Evolutionary conservation across 2,888 invertebrate genomes (phyloP), one percentile per base, ranked within the genome.

Genomic region (Dynastes grantii): DNA sequence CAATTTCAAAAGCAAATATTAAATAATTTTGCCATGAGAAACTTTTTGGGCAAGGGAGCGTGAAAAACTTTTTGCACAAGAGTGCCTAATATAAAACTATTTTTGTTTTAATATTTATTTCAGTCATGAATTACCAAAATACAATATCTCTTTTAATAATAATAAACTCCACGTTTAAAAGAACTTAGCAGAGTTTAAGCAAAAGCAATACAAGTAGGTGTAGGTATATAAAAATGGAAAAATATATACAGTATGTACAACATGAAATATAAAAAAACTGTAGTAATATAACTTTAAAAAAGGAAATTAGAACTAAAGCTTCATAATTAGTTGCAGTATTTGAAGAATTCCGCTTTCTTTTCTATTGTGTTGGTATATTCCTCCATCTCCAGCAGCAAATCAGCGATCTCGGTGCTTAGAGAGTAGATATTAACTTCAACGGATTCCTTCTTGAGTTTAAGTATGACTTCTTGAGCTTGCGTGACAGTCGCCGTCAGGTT

Each of bases 401-500:
- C 88, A 77, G 92, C 91, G 63, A 95, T 92, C 79, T 91, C 89
- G 1, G 88, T 88, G 83, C 93, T 92, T 76, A 95, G 89, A 75
- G 90, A 89, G 63, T 88, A 88, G 71, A 95, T 88, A 45, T 85
- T 85, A 11, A 85, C 83, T 68, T 86, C 85, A 80, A 87, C 87
- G 29, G 83, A 82, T 73, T 83, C 85, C n/a, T 83, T 83, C 64
- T 85, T 85, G 49, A 88, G 80, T 80, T 85, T 86, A 32, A 83
- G 83, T n/a, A 89, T 87, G 77, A 86, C 85, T 51, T 85, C 85
- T 81, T 87, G 85, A 16, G 86, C 87, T 80, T 85, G 86, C 13
- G 85, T 86, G 29, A 89, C 86, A 81, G 85, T 86, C 0, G 85
- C 94, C 1, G 96, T 96, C 29, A 98, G 90, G 84, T 94, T 93